Evolutionary conservation across 1,140 invertebrate species (phyloP).

Genomic region (Apocrypta bakeri): DNA sequence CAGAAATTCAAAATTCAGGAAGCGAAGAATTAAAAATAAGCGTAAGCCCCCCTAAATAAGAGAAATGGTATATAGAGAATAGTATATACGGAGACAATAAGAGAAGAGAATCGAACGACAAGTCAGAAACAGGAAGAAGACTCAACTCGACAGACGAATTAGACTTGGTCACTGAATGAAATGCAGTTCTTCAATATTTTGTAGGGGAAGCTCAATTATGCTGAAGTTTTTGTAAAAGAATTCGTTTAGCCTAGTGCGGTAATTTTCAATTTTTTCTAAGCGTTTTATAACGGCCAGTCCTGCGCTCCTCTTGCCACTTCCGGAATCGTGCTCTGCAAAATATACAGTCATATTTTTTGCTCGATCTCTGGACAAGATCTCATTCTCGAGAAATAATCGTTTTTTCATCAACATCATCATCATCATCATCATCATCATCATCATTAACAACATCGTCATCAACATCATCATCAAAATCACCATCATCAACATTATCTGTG

Average conservation of each 20-base stretch:
- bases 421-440: background rate
- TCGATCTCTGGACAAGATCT: slow-evolving; percentile 27
- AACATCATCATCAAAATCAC: background rate
- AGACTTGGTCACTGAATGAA: slow-evolving; percentile 48
- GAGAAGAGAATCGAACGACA: slow-evolving; percentile 20
- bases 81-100: background rate
- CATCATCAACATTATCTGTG: too few relatives aligned
- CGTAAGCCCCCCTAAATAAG: too few relatives aligned
- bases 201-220: slow-evolving; percentile 48
- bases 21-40: too few relatives aligned
- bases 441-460: background rate
- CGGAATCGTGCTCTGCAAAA: slow-evolving; percentile 54
- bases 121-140: slow-evolving; percentile 16
- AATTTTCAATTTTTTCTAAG: slow-evolving; percentile 55
- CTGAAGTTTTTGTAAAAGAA: slow-evolving; percentile 56
- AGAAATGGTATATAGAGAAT: too few relatives aligned
- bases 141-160: slow-evolving; percentile 37
- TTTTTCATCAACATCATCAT: background rate
- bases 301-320: slow-evolving; percentile 51
- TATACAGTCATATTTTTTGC: slow-evolving; percentile 50
- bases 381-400: background rate
- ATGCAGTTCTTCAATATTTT: slow-evolving; percentile 49
- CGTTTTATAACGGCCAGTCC: slow-evolving; percentile 51
- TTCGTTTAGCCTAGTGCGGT: slow-evolving; percentile 54
- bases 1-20: too few relatives aligned